Evolutionary conservation across 2,888 invertebrate species (phyloP).

Genomic region (Colletes collaris): DNA sequence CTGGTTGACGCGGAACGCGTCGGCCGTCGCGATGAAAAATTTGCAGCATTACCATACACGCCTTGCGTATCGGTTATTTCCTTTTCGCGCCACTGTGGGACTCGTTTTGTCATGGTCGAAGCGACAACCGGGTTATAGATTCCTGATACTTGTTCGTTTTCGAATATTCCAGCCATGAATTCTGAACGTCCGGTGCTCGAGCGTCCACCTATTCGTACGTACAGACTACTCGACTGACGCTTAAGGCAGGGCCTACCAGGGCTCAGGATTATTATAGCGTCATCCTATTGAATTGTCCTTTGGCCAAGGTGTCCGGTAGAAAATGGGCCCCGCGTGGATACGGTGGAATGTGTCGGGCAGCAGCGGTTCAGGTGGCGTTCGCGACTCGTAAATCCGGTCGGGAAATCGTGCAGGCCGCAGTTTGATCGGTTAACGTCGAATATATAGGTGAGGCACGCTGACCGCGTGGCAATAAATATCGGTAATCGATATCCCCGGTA

Average conservation of each 20-base stretch:
- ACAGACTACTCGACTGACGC: no score
- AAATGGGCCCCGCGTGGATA: no score
- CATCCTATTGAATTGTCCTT: no score
- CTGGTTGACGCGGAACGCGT: conserved; percentile 47
- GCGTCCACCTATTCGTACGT: no score
- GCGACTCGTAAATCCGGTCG: conserved; percentile 51
- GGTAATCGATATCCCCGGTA: conserved; percentile 74
- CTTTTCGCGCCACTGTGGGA: conserved; percentile 14
- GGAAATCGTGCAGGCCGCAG: conserved; percentile 57
- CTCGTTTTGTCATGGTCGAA: neutral
- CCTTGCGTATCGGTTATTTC: conserved; percentile 43
- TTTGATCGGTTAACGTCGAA: conserved; percentile 64
- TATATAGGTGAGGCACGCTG: conserved; percentile 71
- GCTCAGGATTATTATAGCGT: no score
- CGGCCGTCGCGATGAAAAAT: conserved; percentile 59
- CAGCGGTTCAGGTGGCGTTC: conserved; percentile 26
- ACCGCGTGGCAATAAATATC: conserved; percentile 79
- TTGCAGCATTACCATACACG: conserved; percentile 42
- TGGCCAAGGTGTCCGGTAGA: no score
- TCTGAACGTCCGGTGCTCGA: neutral
- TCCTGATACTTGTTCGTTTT: neutral
- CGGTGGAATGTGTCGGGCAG: no score
- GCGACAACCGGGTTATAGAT: conserved; percentile 8
- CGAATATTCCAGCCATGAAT: neutral
- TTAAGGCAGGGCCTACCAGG: no score